Conservation (phyloP, 2,888 invertebrate species). For the Leucophenga maculata region DNA sequence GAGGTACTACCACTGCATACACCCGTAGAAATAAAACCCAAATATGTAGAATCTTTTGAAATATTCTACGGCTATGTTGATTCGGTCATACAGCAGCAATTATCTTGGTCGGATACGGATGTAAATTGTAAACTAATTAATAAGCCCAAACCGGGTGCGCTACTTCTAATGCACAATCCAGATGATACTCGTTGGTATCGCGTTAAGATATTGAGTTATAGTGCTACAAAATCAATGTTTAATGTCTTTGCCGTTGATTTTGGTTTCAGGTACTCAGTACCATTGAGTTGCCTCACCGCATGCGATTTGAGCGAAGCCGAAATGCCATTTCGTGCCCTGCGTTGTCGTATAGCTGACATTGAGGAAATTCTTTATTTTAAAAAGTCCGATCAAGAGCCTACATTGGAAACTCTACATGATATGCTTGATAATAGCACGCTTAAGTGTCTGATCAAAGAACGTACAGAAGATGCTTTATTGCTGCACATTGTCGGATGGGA, state of each 20-base stretch:
- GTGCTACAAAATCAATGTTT: not conserved
- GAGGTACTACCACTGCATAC: not conserved
- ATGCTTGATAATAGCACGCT: not conserved
- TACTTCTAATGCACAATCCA: slow-evolving; percentile 42
- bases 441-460: not conserved
- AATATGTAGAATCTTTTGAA: slow-evolving; percentile 38
- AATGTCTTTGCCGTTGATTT: slow-evolving; percentile 44
- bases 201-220: slow-evolving; percentile 36
- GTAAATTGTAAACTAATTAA: slow-evolving; percentile 13
- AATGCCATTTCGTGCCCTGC: slow-evolving; percentile 42
- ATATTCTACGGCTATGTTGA: slow-evolving; percentile 23
- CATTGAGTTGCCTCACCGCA: slow-evolving; percentile 35
- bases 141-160: slow-evolving; percentile 33
- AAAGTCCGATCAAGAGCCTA: slow-evolving; percentile 24
- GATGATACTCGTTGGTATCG: slow-evolving; percentile 49
- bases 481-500: not conserved
- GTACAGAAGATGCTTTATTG: not conserved
- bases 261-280: slow-evolving; percentile 44
- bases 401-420: not conserved
- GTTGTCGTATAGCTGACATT: slow-evolving; percentile 39
- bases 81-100: not conserved
- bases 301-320: slow-evolving; percentile 31
- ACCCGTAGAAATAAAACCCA: slow-evolving; percentile 29
- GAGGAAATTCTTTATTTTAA: slow-evolving; percentile 28
- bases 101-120: slow-evolving; percentile 21